Evolutionary conservation across 2,113 vertebrate species (phyloP).

Genomic region (Lynx canadensis): DNA sequence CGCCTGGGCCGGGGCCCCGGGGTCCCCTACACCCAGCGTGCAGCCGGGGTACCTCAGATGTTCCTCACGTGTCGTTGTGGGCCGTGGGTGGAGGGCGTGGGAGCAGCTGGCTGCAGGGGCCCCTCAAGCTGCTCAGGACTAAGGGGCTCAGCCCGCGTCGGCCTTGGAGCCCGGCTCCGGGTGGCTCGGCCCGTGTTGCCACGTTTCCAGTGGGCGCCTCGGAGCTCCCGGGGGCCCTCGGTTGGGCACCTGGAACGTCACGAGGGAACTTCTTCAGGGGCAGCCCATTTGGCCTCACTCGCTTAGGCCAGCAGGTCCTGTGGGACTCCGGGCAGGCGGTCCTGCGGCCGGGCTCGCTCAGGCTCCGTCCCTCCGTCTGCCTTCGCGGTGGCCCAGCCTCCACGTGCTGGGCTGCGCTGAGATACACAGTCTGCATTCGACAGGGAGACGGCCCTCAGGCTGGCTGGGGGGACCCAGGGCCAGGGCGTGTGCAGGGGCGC

Average conservation of each 20-base stretch:
- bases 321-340: not conserved
- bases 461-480: not conserved
- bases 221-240: not conserved
- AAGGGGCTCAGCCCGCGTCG: not conserved
- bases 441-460: not conserved
- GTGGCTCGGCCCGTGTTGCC: no score
- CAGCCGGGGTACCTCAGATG: not conserved
- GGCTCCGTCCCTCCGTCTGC: not conserved
- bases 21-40: not conserved
- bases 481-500: fast-evolving
- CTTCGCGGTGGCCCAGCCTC: not conserved
- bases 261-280: not conserved
- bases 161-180: not conserved
- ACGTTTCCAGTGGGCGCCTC: not conserved
- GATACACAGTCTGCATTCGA: not conserved
- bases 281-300: not conserved
- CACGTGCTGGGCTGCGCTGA: not conserved
- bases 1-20: fast-evolving
- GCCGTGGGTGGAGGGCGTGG: not conserved
- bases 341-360: not conserved
- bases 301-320: not conserved
- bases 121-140: not conserved
- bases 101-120: fast-evolving
- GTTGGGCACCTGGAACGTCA: not conserved
- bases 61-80: not conserved